phyloP scores from a whole-genome alignment of 2,888 invertebrate genomes.

The Cosmorhoe ocellata region DNA sequence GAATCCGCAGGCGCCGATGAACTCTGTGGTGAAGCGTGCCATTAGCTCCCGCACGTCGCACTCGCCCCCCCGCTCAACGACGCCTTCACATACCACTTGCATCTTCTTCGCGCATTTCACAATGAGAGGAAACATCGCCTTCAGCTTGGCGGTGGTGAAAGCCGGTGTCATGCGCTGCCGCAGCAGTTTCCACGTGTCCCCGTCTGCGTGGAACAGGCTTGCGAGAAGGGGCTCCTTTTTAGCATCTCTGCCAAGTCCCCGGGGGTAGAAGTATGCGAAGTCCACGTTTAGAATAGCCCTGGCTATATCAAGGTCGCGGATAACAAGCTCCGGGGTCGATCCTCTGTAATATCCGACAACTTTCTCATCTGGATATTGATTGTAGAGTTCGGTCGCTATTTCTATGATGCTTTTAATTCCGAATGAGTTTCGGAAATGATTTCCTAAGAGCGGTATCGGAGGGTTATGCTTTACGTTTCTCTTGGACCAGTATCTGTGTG shows the following conservation, averaged over 20 bases:
- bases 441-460: slow-evolving; percentile 58
- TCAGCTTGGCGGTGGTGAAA: slow-evolving; percentile 63
- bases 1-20: slow-evolving; percentile 61
- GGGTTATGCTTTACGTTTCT: slow-evolving; percentile 56
- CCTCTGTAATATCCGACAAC: slow-evolving; percentile 61
- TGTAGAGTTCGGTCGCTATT: slow-evolving; percentile 49
- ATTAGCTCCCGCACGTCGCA: slow-evolving; percentile 54
- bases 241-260: slow-evolving; percentile 49
- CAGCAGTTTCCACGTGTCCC: slow-evolving; percentile 62
- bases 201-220: slow-evolving; percentile 58
- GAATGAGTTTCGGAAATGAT: slow-evolving; percentile 46
- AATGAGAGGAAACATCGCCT: slow-evolving; percentile 66
- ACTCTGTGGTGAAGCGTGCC: slow-evolving; percentile 60
- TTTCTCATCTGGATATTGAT: slow-evolving; percentile 58
- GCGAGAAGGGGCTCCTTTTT: slow-evolving; percentile 49
- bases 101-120: slow-evolving; percentile 60
- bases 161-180: slow-evolving; percentile 63
- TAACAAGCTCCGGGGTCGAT: slow-evolving; percentile 52
- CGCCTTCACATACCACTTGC: slow-evolving; percentile 41
- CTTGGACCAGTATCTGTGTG: slow-evolving; percentile 57
- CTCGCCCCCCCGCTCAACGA: slow-evolving; percentile 45
- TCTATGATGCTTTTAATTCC: slow-evolving; percentile 47
- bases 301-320: slow-evolving; percentile 57
- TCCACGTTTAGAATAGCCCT: slow-evolving; percentile 53
- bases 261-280: slow-evolving; percentile 53